A percentile compares a stretch with the other conserved stretches of the same genome.
phyloP scores from a whole-genome alignment of 2,888 invertebrate species.

The Cheilosia soror region DNA sequence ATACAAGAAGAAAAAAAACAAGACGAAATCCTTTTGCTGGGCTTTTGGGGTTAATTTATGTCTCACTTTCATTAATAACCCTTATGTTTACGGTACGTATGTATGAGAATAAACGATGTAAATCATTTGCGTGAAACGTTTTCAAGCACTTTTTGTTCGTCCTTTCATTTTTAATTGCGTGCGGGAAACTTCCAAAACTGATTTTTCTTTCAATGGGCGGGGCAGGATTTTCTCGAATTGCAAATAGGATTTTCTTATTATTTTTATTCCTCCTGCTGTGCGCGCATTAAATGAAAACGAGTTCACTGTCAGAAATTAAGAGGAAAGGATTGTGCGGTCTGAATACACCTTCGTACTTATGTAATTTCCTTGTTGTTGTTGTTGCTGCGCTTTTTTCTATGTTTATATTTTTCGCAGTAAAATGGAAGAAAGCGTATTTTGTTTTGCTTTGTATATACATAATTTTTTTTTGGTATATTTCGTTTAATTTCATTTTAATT shows the following conservation, averaged over 20 bases:
- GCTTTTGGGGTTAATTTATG: slow-evolving; percentile 39
- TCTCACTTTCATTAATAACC: slow-evolving; percentile 45
- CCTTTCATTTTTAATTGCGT: slow-evolving; percentile 50
- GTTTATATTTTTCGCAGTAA: slow-evolving; percentile 7
- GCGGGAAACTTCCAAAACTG: slow-evolving; percentile 24
- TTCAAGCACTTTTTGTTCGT: slow-evolving; percentile 1
- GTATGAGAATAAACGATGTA: neutral
- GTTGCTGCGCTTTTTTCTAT: neutral
- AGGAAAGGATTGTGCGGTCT: slow-evolving; percentile 61
- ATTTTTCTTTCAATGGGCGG: slow-evolving; percentile 25
- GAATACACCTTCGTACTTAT: slow-evolving; percentile 42
- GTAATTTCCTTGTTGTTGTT: neutral
- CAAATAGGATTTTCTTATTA: slow-evolving; percentile 72
- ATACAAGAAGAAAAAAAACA: slow-evolving; percentile 2
- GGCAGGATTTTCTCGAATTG: slow-evolving; percentile 58
- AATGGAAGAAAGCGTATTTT: slow-evolving; percentile 45
- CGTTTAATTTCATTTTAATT: slow-evolving; percentile 74
- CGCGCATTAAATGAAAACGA: slow-evolving; percentile 48
- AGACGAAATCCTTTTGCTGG: slow-evolving; percentile 3
- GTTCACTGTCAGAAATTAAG: slow-evolving; percentile 33
- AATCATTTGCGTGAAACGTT: slow-evolving; percentile 36
- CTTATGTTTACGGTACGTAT: slow-evolving; percentile 9
- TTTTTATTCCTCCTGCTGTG: slow-evolving; percentile 53
- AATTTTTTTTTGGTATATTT: slow-evolving; percentile 41
- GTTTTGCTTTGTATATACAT: slow-evolving; percentile 43